Evolutionary conservation across 1,140 invertebrate species (phyloP), one percentile per base, ranked within the genome.

Genomic region (Onthophagus taurus): DNA sequence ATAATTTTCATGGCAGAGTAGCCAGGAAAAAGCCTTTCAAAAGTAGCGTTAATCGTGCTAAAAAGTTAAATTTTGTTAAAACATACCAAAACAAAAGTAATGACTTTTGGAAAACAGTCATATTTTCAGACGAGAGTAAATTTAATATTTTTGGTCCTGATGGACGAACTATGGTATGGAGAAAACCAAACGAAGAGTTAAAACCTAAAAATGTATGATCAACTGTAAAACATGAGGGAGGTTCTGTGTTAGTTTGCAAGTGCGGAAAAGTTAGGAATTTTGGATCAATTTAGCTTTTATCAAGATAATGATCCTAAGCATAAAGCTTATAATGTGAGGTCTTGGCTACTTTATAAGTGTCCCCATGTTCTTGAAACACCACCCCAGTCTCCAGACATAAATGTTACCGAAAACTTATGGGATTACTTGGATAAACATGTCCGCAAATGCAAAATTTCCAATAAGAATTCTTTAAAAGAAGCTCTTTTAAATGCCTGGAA

Each of bases 341-440:
- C 11, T 3, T 43, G 41, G 41, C 4, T 31, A 12, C 12, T 43
- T 2, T 43, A 43, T 21, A 43, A 43, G 19, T 21, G 14, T 17
- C 8, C 24, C 6, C 14, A 18, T 13, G 11, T 31, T 13, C 11
- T 45, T 5, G 14, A 16, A 16, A 29, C 42, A 18, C 44, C 44
- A 26, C 24, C 48, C 1, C 48, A 46, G 29, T 38, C 34, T 7
- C 46, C 53, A 14, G 53, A 55, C 31, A 12, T 53, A 12, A 52
- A 55, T 34, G 20, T 20, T 3, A 52, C 53, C 29, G 48, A 52
- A 34, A 23, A 49, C 39, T 17, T 52, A 19, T 53, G 51, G 44
- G 7, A 26, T 24, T 35, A 2, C 19, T 18, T 7, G 11, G 6
- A 23, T 17, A 26, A 7, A 13, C 3, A 17, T 14, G 8, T 38